A percentile compares a stretch with the other conserved stretches of the same genome.
Conservation (phyloP, 2,888 invertebrate genomes). For the Gasteruption jaculator region DNA sequence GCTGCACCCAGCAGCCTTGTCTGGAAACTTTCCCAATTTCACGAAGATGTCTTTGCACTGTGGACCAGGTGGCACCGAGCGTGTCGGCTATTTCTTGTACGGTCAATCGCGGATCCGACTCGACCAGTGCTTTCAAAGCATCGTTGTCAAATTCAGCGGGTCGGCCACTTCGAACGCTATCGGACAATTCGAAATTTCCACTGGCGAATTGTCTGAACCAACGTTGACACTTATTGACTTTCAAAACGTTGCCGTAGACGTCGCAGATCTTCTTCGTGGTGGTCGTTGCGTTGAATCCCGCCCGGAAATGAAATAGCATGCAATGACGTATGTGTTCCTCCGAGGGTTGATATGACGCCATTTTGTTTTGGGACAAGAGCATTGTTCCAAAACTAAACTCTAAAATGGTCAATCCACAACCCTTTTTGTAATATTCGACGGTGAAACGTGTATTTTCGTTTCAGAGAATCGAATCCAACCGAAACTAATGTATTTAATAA, state of each 20-base stretch:
- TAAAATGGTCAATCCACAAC: no score
- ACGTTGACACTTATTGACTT: constrained; percentile 6
- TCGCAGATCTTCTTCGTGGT: not conserved
- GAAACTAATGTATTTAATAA: no score
- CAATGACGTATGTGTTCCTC: not conserved
- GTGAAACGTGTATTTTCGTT: no score
- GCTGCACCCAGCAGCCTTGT: no score
- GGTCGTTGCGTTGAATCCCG: not conserved
- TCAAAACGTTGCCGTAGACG: constrained; percentile 2
- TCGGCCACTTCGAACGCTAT: no score
- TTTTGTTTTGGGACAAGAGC: no score
- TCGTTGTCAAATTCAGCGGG: constrained; percentile 6
- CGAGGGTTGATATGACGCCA: no score
- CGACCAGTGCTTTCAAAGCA: constrained; percentile 15
- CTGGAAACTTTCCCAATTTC: constrained; percentile 14
- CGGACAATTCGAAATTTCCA: no score
- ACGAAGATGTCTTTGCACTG: constrained; percentile 15
- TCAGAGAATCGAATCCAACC: no score
- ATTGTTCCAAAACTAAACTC: no score
- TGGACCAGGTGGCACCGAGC: constrained; percentile 17
- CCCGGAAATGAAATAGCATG: not conserved
- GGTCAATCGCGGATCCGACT: constrained; percentile 23
- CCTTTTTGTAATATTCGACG: no score
- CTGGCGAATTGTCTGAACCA: constrained; percentile 1
- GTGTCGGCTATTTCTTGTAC: constrained; percentile 18